Base-by-base conservation (phyloP, 2,888 invertebrate genomes). In the Caenorhabditis sinica region DNA sequence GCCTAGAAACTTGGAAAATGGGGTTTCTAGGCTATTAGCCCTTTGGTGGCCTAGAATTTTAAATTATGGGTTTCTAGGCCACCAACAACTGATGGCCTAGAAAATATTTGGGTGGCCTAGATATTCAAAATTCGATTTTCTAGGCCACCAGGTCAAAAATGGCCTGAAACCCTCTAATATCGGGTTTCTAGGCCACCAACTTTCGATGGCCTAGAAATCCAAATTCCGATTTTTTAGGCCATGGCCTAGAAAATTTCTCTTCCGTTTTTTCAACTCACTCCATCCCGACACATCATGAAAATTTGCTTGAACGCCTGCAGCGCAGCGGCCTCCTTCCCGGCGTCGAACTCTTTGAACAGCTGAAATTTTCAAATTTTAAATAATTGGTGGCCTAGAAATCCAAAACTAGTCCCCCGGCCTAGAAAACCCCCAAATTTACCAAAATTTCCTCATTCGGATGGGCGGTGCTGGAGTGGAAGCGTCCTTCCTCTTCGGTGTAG, bases 401-500 rank as follows among this genome's bases (percentile, higher is more conserved):
- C 15, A 17, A 45, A 25, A 45, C 33, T 6, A 60, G 33, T 53
- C 53, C 20, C 23, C n/a, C 49, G 25, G 56, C 25, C 56, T 25
- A 36, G 25, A 61, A 33, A 25, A 49, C 11, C 9, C 25, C 9
- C 9, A 36, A 36, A 36, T 58, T 45, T 63, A 82, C 76, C 17
- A 51, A 56, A 25, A 77, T 28, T 11, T 73, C 76, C 11, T 60
- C 61, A 17, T 71, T 25, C 0, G 79, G 74, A 65, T 83, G 83
- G n/a, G 45, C 15, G 2, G 68, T 65, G n/a, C 79, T 85, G 25
- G 86, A 33, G 77, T 87, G 87, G 56, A 85, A 82, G 13, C 85
- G 63, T 2, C 82, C 80, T 56, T 87, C 87, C 33, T 87, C 87
- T 72, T 86, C 87, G 0, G 87, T 86, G 56, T 74, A 85, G 58